Conservation (phyloP, 2,888 invertebrate genomes). For the Xestia c-nigrum region DNA sequence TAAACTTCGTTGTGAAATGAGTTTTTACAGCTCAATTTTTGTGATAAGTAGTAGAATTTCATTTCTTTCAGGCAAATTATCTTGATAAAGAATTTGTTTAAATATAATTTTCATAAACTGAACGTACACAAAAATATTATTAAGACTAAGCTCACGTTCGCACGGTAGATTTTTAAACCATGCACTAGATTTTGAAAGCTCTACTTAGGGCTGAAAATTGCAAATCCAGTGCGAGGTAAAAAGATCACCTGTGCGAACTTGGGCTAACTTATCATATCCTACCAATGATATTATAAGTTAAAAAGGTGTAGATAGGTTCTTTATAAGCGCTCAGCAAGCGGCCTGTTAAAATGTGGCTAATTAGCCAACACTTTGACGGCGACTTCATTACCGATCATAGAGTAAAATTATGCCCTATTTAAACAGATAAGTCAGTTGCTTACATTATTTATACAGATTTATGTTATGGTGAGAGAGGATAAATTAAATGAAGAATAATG, state of each 20-base stretch:
- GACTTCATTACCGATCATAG: too few relatives aligned
- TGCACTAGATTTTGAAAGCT: neutral
- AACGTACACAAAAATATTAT: slow-evolving; percentile 38
- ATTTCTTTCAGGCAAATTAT: neutral
- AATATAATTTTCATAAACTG: slow-evolving; percentile 14
- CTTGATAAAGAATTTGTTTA: slow-evolving; percentile 8
- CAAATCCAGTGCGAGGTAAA: neutral
- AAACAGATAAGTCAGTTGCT: too few relatives aligned
- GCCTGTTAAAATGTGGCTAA: too few relatives aligned
- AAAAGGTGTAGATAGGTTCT: too few relatives aligned
- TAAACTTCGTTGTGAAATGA: neutral
- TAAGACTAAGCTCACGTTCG: slow-evolving; percentile 12
- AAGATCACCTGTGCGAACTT: neutral
- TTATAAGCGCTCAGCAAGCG: too few relatives aligned
- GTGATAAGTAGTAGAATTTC: neutral
- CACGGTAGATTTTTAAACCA: neutral
- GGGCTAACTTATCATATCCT: slow-evolving; percentile 39
- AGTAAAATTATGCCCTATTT: too few relatives aligned
- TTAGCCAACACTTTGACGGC: too few relatives aligned
- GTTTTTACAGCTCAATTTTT: neutral
- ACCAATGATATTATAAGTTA: neutral
- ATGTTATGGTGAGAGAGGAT: too few relatives aligned
- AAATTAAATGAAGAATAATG: too few relatives aligned
- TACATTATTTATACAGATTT: too few relatives aligned
- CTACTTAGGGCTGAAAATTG: neutral